phyloP scores from a whole-genome alignment of 2,797 vertebrate genomes.

The Arrhamphus sclerolepis region DNA sequence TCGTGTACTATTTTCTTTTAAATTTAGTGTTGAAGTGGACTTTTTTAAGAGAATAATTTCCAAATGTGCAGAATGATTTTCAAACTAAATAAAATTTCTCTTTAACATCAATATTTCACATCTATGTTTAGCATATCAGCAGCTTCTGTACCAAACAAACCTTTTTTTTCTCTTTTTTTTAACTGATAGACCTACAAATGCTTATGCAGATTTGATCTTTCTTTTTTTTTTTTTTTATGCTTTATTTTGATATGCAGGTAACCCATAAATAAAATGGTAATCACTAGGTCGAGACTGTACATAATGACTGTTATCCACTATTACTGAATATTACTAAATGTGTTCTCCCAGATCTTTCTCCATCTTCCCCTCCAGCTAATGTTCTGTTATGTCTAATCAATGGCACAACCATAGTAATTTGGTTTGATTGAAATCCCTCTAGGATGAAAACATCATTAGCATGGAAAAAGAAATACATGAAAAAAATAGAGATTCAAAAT shows the following conservation, averaged over 20 bases:
- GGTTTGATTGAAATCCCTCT: conserved; percentile 74
- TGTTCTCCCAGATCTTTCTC: conserved; percentile 47
- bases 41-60: no score
- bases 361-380: conserved; percentile 58
- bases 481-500: conserved; percentile 44
- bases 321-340: conserved; percentile 51
- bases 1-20: no score
- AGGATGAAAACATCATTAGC: conserved; percentile 75
- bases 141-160: no score
- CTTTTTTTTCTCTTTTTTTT: no score
- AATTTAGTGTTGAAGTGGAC: no score
- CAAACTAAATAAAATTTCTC: no score
- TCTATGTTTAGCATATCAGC: no score
- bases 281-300: conserved; percentile 37
- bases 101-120: no score
- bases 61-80: no score
- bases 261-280: conserved; percentile 41
- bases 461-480: conserved; percentile 42
- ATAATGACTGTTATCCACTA: conserved; percentile 62
- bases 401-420: conserved; percentile 63
- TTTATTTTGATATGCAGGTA: conserved; percentile 35
- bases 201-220: conserved; percentile 15
- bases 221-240: conserved; percentile 10
- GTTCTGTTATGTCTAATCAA: conserved; percentile 74
- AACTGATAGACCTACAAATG: not conserved